phyloP scores from a whole-genome alignment of 2,113 vertebrate species.

The Ctenomys sociabilis region DNA sequence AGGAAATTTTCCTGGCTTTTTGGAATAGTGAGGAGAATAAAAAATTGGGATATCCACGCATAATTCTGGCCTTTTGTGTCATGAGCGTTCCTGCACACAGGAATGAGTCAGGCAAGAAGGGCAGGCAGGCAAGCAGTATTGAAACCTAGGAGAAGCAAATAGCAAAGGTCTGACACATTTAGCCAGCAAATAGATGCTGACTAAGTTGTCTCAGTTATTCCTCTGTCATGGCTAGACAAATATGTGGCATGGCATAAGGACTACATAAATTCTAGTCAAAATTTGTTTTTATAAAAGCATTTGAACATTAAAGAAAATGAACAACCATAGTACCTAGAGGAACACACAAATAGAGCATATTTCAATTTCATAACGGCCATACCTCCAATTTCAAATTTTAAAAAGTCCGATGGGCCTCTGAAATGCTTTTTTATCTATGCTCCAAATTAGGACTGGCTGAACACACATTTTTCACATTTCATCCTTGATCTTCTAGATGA shows the following conservation, averaged over 20 bases:
- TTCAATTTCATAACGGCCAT: background rate
- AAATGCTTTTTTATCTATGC: slow-evolving; percentile 16
- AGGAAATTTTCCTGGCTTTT: background rate
- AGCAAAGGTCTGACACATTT: background rate
- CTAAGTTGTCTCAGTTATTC: no score
- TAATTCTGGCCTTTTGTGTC: slow-evolving; percentile 4
- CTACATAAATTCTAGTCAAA: slow-evolving; percentile 7
- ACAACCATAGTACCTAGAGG: background rate
- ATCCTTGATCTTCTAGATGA: background rate
- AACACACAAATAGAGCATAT: background rate
- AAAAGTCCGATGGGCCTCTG: background rate
- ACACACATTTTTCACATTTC: background rate
- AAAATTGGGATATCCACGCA: background rate
- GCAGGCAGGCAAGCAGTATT: background rate
- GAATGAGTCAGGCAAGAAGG: background rate
- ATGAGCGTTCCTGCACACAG: background rate
- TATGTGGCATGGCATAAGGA: background rate
- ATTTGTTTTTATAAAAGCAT: slow-evolving; percentile 39
- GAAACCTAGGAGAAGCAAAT: background rate
- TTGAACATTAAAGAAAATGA: slow-evolving; percentile 49
- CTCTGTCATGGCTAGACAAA: no score
- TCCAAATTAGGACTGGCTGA: background rate
- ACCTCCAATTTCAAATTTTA: slow-evolving; percentile 23
- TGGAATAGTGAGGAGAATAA: background rate
- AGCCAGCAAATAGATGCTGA: background rate